A percentile compares a stretch with the other conserved stretches of the same genome.
phyloP scores from a whole-genome alignment of 2,113 vertebrate genomes.

The Tringa solitaria region DNA sequence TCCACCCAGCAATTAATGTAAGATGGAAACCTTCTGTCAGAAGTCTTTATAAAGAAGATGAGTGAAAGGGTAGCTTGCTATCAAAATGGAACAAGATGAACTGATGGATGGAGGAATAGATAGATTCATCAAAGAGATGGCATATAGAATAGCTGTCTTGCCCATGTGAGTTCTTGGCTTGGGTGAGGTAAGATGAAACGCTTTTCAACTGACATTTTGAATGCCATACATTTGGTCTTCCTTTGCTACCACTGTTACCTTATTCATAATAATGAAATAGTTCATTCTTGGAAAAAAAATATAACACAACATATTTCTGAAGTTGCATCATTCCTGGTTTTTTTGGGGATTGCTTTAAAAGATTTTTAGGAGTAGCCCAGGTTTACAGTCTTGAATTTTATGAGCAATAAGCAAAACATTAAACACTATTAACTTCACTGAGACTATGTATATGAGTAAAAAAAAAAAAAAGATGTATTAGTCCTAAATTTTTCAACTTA shows the following conservation, averaged over 20 bases:
- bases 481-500: not conserved
- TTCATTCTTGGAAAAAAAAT: constrained; percentile 18
- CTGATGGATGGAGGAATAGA: not conserved
- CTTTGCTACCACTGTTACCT: not conserved
- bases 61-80: constrained; percentile 21
- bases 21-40: not conserved
- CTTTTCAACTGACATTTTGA: not conserved
- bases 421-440: not conserved
- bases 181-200: not conserved
- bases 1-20: constrained; percentile 30
- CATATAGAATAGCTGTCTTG: not conserved
- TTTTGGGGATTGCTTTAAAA: not conserved
- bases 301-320: not conserved
- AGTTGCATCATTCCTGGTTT: not conserved
- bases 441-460: not conserved
- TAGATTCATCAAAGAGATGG: not conserved
- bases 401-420: not conserved
- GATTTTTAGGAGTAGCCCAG: not conserved
- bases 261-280: constrained; percentile 10
- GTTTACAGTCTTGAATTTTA: not conserved
- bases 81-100: constrained; percentile 4
- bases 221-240: not conserved
- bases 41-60: constrained; percentile 1
- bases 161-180: not conserved
- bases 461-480: not conserved